These are phyloP conservation scores for Masticophis lateralis DNA, from an alignment of 2,797 vertebrate genomes.

Conservation along the genomic window DNA sequence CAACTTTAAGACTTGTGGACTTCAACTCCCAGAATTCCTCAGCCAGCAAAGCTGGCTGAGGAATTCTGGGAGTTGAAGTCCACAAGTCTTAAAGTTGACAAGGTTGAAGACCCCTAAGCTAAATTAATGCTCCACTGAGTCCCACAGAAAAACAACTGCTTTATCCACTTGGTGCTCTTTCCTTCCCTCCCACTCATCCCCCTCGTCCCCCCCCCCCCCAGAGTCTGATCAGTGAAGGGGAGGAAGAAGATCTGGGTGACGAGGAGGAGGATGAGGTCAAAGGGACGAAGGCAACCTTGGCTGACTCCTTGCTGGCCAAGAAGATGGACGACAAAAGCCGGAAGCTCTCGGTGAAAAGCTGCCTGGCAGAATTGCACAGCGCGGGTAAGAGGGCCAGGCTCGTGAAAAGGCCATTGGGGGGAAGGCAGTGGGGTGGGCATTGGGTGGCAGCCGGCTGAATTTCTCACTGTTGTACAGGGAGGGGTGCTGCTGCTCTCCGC, in stretches of 20 bases:
- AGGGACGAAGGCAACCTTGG: slow-evolving; percentile 70
- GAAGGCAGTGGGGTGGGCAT: too few relatives aligned
- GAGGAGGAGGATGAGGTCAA: slow-evolving; percentile 80
- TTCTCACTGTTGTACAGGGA: neutral
- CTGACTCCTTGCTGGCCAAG: slow-evolving; percentile 71
- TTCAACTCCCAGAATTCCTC: too few relatives aligned
- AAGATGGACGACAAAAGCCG: slow-evolving; percentile 75
- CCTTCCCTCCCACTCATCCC: neutral
- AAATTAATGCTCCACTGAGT: too few relatives aligned
- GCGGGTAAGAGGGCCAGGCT: neutral
- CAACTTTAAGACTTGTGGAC: too few relatives aligned
- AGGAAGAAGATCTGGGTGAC: slow-evolving; percentile 84
- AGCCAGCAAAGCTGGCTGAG: too few relatives aligned
- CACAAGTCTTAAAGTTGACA: too few relatives aligned
- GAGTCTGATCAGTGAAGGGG: slow-evolving; percentile 90
- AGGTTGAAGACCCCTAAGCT: too few relatives aligned
- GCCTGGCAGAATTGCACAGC: slow-evolving; percentile 34
- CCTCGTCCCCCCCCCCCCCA: slow-evolving; percentile 40
- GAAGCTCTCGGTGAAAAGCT: slow-evolving; percentile 57
- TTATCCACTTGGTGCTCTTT: too few relatives aligned
- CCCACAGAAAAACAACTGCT: too few relatives aligned
- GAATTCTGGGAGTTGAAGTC: too few relatives aligned
- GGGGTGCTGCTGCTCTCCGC: neutral
- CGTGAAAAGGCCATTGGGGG: neutral
- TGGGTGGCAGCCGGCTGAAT: neutral